Evolutionary conservation across 1,140 invertebrate species (phyloP).

Genomic region (Eueides isabella): DNA sequence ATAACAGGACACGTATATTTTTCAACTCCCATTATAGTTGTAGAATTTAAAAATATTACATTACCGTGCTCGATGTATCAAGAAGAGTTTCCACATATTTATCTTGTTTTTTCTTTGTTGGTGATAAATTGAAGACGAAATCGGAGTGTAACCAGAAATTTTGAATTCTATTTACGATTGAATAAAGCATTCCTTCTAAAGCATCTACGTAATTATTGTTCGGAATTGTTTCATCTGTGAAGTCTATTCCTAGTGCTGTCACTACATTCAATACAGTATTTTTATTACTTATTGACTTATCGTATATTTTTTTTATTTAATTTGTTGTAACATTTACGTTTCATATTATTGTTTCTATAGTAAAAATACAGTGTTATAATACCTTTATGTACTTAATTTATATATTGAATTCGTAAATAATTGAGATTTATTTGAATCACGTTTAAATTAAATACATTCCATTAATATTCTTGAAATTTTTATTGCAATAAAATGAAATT

Average conservation of each 20-base stretch:
- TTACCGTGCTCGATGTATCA: conserved; percentile 62
- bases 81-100: conserved; percentile 57
- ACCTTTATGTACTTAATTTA: too few species aligned
- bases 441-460: too few species aligned
- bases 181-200: conserved; percentile 57
- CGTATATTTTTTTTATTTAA: too few species aligned
- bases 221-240: conserved; percentile 54
- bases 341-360: background rate
- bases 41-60: background rate
- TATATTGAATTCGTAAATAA: too few species aligned
- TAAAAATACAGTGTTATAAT: too few species aligned
- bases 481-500: too few species aligned
- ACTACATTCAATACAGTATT: conserved; percentile 46
- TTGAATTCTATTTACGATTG: conserved; percentile 63
- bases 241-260: conserved; percentile 66
- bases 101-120: conserved; percentile 58
- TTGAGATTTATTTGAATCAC: too few species aligned
- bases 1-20: too few species aligned
- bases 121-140: conserved; percentile 51
- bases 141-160: conserved; percentile 62
- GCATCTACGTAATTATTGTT: conserved; percentile 61
- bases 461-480: background rate
- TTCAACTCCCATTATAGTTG: too few species aligned
- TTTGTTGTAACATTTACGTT: too few species aligned
- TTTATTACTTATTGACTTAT: background rate